Evolutionary conservation across 1,140 invertebrate genomes (phyloP).

Genomic region (Melitaea cinxia): DNA sequence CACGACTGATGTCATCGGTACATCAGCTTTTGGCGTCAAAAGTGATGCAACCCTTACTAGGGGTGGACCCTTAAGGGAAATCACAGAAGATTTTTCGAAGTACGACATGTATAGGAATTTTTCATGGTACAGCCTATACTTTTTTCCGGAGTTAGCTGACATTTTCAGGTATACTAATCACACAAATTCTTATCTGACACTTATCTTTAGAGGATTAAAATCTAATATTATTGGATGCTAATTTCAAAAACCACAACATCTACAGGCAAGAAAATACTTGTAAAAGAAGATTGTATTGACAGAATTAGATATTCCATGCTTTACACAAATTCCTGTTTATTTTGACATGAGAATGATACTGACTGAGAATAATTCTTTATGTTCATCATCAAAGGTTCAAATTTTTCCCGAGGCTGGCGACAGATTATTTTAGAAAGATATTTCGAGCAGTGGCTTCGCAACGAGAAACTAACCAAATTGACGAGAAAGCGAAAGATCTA

Average conservation of each 20-base stretch:
- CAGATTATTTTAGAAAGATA: conserved; percentile 42
- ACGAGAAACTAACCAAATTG: conserved; percentile 30
- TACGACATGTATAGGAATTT: conserved; percentile 30
- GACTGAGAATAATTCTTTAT: background rate
- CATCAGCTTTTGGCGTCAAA: conserved; percentile 81
- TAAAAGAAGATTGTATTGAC: too few species aligned
- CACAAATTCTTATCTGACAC: too few species aligned
- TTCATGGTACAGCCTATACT: background rate
- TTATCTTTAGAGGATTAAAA: too few species aligned
- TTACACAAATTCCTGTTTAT: too few species aligned
- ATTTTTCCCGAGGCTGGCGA: conserved; percentile 43
- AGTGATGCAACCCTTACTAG: conserved; percentile 37
- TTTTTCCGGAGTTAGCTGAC: background rate
- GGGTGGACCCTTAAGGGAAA: conserved; percentile 21
- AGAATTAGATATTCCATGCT: too few species aligned
- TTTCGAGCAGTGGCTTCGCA: conserved; percentile 42
- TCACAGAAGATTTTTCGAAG: conserved; percentile 33
- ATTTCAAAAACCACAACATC: too few species aligned
- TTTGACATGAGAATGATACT: too few species aligned
- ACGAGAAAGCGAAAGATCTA: conserved; percentile 39
- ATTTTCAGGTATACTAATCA: background rate
- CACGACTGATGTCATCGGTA: conserved; percentile 80
- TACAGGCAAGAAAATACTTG: too few species aligned
- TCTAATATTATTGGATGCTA: too few species aligned
- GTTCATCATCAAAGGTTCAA: conserved; percentile 20